A percentile compares a stretch with the other conserved stretches of the same genome.
Evolutionary conservation across 2,888 invertebrate genomes (phyloP).

Genomic region (Schizotus pectinicornis): DNA sequence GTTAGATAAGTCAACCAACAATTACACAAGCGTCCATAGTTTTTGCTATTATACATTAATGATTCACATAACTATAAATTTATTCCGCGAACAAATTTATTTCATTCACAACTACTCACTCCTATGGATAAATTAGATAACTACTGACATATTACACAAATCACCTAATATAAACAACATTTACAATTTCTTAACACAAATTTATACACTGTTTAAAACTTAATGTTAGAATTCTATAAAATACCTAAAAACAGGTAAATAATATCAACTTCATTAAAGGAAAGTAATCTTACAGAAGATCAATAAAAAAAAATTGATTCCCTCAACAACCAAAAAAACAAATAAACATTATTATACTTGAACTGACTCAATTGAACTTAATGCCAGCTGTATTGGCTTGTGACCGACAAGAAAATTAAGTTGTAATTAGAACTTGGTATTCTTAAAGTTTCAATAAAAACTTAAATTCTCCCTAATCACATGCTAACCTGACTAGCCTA

Average conservation of each 20-base stretch:
- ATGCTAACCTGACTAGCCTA: slow-evolving; percentile 8
- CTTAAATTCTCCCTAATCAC: slow-evolving; percentile 15
- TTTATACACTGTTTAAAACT: slow-evolving; percentile 19
- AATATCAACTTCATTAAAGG: slow-evolving; percentile 22
- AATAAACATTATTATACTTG: not conserved
- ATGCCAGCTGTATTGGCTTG: not conserved
- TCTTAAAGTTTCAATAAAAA: not conserved
- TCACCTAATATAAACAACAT: slow-evolving; percentile 24
- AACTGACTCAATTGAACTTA: not conserved
- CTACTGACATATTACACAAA: slow-evolving; percentile 20
- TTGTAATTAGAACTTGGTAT: no score
- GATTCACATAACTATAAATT: no score
- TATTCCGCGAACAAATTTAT: no score
- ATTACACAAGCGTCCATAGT: not conserved
- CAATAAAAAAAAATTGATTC: slow-evolving; percentile 10
- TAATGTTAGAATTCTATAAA: slow-evolving; percentile 24
- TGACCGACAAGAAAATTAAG: not conserved
- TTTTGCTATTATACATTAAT: no score
- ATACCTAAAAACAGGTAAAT: slow-evolving; percentile 33
- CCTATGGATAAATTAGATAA: slow-evolving; percentile 15
- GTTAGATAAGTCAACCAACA: slow-evolving; percentile 22
- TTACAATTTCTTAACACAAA: slow-evolving; percentile 22
- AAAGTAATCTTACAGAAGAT: slow-evolving; percentile 27
- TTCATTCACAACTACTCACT: no score
- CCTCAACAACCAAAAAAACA: no score